phyloP scores from a whole-genome alignment of 2,113 vertebrate species.

The Nansenia antarctica region DNA sequence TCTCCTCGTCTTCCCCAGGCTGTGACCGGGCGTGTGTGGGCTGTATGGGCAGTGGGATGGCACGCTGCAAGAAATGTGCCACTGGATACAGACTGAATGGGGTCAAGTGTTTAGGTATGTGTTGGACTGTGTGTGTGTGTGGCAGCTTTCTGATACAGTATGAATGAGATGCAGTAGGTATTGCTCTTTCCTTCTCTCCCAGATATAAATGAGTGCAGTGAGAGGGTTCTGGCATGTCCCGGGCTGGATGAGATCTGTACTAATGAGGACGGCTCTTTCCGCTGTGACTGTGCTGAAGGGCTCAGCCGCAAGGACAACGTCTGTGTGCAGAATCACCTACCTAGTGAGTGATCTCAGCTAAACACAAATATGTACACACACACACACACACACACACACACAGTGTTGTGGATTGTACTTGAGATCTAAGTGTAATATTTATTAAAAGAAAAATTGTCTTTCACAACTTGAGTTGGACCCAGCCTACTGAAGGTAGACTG shows the following conservation, averaged over 20 bases:
- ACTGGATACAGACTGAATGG: conserved; percentile 86
- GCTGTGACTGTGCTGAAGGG: conserved; percentile 82
- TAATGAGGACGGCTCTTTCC: conserved; percentile 87
- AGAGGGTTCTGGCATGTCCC: conserved; percentile 73
- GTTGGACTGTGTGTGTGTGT: not conserved
- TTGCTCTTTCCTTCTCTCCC: not conserved
- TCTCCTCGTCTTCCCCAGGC: conserved; percentile 65
- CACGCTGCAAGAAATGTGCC: conserved; percentile 91
- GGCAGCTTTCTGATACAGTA: not conserved
- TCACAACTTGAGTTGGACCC: no score
- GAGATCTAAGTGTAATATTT: no score
- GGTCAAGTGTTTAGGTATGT: conserved; percentile 89
- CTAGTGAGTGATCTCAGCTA: conserved; percentile 66
- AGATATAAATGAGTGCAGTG: conserved; percentile 90
- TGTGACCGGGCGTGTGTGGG: conserved; percentile 89
- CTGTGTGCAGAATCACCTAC: conserved; percentile 80
- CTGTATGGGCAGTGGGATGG: conserved; percentile 88
- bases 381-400: not conserved
- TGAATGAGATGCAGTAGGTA: not conserved
- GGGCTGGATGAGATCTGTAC: conserved; percentile 83
- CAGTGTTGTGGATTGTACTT: no score
- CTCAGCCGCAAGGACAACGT: conserved; percentile 65
- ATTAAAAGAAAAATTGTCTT: no score
- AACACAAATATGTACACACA: not conserved
- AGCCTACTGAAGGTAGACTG: no score